These are phyloP conservation scores for Andricus grossulariae DNA, from an alignment of 1,140 invertebrate species.

Conservation along the genomic window DNA sequence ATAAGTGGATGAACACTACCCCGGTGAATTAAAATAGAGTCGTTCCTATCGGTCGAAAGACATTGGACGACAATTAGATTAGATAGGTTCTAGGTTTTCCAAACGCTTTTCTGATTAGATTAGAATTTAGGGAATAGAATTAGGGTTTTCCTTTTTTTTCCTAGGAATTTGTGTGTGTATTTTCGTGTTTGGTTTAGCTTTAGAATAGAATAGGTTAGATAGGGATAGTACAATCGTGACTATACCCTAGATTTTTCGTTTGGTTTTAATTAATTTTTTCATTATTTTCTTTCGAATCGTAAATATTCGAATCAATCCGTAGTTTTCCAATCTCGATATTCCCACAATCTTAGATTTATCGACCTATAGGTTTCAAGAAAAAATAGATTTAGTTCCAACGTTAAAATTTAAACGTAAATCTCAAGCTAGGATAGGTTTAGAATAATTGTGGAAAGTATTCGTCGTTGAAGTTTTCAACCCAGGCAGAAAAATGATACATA, in stretches of 20 bases:
- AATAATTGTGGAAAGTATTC: slow-evolving; percentile 48
- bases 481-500: too few species aligned
- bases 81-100: background rate
- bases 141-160: slow-evolving; percentile 34
- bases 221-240: slow-evolving; percentile 36
- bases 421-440: slow-evolving; percentile 35
- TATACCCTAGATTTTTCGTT: slow-evolving; percentile 43
- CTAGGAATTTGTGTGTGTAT: slow-evolving; percentile 40
- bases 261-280: slow-evolving; percentile 44
- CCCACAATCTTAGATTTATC: slow-evolving; percentile 1
- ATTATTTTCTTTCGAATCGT: slow-evolving; percentile 50
- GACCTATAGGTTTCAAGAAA: slow-evolving; percentile 1
- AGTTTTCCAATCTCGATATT: slow-evolving; percentile 58
- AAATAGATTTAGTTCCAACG: slow-evolving; percentile 23
- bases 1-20: slow-evolving; percentile 47
- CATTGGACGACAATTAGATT: slow-evolving; percentile 14
- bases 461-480: background rate
- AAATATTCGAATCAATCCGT: slow-evolving; percentile 58
- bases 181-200: slow-evolving; percentile 38
- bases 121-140: slow-evolving; percentile 39
- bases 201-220: slow-evolving; percentile 34
- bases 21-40: slow-evolving; percentile 45
- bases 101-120: background rate
- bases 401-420: slow-evolving; percentile 34
- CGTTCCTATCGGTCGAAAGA: slow-evolving; percentile 7